Percentiles rank a stretch among this genome's conserved stretches.
These are phyloP conservation scores for Donacobius atricapilla DNA, from an alignment of 2,113 vertebrate genomes.

Conservation along the genomic window DNA sequence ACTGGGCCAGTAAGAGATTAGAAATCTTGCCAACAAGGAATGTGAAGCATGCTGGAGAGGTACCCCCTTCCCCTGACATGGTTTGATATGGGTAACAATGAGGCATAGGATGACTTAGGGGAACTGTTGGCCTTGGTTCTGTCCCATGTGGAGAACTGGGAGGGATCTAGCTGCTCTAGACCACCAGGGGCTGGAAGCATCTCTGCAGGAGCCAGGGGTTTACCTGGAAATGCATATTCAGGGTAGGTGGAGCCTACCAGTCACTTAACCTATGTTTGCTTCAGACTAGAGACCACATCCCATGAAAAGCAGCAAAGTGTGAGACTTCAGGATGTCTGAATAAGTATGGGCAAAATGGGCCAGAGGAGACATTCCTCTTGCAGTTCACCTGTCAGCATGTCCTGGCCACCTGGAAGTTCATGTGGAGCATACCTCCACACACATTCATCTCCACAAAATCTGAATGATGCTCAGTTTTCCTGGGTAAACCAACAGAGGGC, in stretches of 20 bases:
- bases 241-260: background rate
- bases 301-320: background rate
- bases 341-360: background rate
- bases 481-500: background rate
- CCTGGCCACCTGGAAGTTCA: background rate
- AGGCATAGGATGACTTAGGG: fast-evolving
- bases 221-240: background rate
- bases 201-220: background rate
- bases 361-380: background rate
- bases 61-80: background rate
- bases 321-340: background rate
- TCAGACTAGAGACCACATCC: background rate
- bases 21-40: background rate
- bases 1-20: background rate
- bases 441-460: background rate
- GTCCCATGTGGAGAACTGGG: background rate
- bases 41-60: background rate
- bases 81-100: fast-evolving
- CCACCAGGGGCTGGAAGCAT: background rate
- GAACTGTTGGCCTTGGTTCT: background rate
- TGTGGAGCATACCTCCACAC: background rate
- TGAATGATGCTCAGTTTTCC: background rate
- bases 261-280: background rate
- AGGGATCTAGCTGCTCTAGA: background rate
- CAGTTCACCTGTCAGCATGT: background rate